phyloP scores from a whole-genome alignment of 2,888 invertebrate species.

The Sphaerophoria rueppellii region DNA sequence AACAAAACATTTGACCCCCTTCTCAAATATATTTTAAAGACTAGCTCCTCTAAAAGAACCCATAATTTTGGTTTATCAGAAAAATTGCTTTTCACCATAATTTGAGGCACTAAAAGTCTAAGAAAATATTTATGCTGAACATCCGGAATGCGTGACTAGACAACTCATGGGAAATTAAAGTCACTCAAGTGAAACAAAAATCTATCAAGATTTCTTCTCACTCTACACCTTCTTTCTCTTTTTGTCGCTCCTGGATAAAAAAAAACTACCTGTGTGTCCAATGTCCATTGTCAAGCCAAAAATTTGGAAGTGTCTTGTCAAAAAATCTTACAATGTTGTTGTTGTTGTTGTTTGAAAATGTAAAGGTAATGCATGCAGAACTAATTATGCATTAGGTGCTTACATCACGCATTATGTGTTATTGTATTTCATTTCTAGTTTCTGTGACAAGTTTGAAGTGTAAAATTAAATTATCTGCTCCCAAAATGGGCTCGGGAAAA shows the following conservation, averaged over 20 bases:
- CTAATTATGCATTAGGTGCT: slow-evolving; percentile 60
- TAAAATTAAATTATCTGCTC: neutral
- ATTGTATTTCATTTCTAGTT: slow-evolving; percentile 28
- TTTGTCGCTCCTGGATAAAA: no score
- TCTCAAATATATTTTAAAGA: no score
- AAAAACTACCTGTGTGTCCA: no score
- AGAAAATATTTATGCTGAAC: slow-evolving; percentile 31
- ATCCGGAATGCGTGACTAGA: slow-evolving; percentile 68
- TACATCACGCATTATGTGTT: slow-evolving; percentile 53
- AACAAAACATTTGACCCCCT: no score
- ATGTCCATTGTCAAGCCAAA: no score
- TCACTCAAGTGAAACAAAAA: slow-evolving; percentile 47
- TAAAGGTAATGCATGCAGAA: slow-evolving; percentile 21
- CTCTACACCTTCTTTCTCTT: no score
- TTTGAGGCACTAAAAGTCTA: neutral
- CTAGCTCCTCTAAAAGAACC: no score
- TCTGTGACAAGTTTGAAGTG: slow-evolving; percentile 16
- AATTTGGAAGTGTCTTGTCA: no score
- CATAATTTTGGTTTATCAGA: no score
- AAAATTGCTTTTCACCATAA: no score
- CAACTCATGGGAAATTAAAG: slow-evolving; percentile 54
- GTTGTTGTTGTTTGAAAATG: neutral
- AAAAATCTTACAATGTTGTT: no score
- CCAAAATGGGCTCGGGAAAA: no score
- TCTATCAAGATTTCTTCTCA: neutral